Percentiles rank a stretch among this genome's conserved stretches.
phyloP scores from a whole-genome alignment of 2,888 invertebrate genomes.

The Cantharis rufa region DNA sequence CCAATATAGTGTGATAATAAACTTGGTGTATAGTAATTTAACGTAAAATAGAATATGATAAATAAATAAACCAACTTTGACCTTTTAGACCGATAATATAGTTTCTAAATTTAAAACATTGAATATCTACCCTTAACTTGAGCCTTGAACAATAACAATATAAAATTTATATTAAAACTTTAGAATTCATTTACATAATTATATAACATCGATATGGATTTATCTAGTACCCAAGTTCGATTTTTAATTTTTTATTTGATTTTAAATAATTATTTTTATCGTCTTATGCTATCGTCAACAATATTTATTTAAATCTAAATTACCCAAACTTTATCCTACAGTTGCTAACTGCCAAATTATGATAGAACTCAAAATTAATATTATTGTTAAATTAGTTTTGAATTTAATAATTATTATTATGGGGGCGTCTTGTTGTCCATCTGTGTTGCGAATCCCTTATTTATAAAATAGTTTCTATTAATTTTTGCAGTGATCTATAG shows the following conservation, averaged over 20 bases:
- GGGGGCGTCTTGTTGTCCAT: too few relatives aligned
- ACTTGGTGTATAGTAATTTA: background rate
- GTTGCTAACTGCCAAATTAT: background rate
- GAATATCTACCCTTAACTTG: background rate
- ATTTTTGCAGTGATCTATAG: too few relatives aligned
- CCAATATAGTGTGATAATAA: background rate
- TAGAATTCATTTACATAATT: too few relatives aligned
- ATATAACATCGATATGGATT: background rate
- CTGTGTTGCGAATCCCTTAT: too few relatives aligned
- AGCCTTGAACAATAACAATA: background rate
- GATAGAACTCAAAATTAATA: background rate
- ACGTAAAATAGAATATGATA: background rate
- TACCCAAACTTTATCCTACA: background rate
- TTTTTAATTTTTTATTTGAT: background rate
- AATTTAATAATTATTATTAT: too few relatives aligned
- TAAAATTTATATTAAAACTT: too few relatives aligned
- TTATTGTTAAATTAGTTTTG: too few relatives aligned
- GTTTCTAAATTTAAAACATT: background rate
- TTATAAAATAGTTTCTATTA: too few relatives aligned
- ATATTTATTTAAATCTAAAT: background rate
- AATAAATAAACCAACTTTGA: background rate
- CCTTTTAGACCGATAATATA: background rate
- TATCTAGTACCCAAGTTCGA: background rate
- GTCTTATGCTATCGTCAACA: too few relatives aligned
- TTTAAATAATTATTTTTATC: background rate